Percentiles rank a stretch among this genome's conserved stretches.
Conservation (phyloP, 2,888 invertebrate genomes). For the Eupithecia centaureata region DNA sequence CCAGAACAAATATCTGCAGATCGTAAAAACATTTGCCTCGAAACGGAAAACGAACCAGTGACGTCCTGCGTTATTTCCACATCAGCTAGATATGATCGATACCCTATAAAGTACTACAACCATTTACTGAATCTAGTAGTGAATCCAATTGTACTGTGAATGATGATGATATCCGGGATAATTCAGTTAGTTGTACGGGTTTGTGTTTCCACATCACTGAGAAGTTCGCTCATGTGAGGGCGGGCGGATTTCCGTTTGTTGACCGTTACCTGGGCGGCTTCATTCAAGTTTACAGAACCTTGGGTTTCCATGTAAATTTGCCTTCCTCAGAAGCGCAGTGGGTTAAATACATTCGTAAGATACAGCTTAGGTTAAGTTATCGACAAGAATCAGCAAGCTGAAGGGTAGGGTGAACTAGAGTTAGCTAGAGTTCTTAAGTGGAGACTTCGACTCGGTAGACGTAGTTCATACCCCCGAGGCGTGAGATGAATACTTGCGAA, state of each 20-base stretch:
- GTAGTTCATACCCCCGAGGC: no score
- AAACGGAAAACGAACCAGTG: no score
- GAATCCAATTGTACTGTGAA: neutral
- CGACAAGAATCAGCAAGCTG: neutral
- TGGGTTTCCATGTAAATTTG: neutral
- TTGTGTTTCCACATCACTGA: conserved; percentile 4
- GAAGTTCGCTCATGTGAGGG: neutral
- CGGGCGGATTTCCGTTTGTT: neutral
- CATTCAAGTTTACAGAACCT: neutral
- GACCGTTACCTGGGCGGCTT: conserved; percentile 8
- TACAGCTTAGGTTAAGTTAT: neutral
- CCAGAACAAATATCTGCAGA: no score
- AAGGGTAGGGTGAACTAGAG: no score
- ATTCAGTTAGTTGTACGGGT: neutral
- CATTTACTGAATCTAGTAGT: neutral
- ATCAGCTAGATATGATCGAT: no score
- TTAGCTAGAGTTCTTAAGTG: no score
- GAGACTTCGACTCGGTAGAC: no score
- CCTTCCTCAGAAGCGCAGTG: neutral
- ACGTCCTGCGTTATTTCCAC: no score
- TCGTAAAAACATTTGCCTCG: no score
- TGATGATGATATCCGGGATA: neutral
- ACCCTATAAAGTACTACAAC: no score
- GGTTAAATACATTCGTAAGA: neutral
- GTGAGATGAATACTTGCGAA: no score